phyloP scores from a whole-genome alignment of 2,113 vertebrate genomes.

The Reinhardtius hippoglossoides region DNA sequence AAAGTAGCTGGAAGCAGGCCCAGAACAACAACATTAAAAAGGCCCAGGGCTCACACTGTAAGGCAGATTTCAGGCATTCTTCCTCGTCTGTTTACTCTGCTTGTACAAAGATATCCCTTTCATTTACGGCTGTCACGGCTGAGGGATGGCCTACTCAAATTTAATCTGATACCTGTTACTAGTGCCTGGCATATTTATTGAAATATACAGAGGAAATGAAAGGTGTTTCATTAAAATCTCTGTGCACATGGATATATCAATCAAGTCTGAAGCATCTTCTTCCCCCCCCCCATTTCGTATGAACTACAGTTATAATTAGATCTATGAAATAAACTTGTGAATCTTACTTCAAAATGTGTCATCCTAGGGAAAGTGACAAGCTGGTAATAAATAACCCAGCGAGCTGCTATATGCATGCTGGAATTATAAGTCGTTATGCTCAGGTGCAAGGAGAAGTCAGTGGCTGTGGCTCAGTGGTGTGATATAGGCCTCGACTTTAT shows the following conservation, averaged over 20 bases:
- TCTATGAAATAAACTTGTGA: constrained; percentile 50
- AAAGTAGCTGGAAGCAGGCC: constrained; percentile 80
- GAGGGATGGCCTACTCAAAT: constrained; percentile 66
- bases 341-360: constrained; percentile 55
- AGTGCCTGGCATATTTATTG: constrained; percentile 51
- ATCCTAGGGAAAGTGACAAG: constrained; percentile 46
- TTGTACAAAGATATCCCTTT: constrained; percentile 63
- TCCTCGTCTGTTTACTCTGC: constrained; percentile 63
- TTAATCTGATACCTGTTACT: constrained; percentile 60
- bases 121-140: constrained; percentile 67
- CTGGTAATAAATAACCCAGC: constrained; percentile 54
- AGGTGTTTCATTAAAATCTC: constrained; percentile 63
- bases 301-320: constrained; percentile 66
- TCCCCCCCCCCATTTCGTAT: constrained; percentile 18
- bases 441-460: not conserved
- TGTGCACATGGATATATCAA: constrained; percentile 51
- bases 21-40: constrained; percentile 78
- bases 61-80: constrained; percentile 65
- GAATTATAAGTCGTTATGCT: constrained; percentile 19
- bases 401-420: constrained; percentile 23
- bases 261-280: constrained; percentile 43
- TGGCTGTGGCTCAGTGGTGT: constrained; percentile 9
- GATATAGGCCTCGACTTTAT: constrained; percentile 26
- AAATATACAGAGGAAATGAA: constrained; percentile 55
- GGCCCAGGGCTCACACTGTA: constrained; percentile 60